Percentiles rank a stretch among this genome's conserved stretches.
phyloP scores from a whole-genome alignment of 1,140 invertebrate genomes.

The Plodia interpunctella region DNA sequence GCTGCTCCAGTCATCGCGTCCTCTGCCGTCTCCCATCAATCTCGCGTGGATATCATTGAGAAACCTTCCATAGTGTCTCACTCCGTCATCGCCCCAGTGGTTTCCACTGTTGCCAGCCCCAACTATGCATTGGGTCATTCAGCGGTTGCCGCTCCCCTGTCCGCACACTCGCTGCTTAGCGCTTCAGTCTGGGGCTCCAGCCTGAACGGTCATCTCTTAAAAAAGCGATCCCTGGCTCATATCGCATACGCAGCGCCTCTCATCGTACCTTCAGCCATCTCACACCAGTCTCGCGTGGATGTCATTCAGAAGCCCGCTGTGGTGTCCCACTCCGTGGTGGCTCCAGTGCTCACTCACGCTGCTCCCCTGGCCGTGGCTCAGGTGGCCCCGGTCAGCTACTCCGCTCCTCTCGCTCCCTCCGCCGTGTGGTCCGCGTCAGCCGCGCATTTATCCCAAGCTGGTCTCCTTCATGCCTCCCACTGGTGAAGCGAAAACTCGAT shows the following conservation, averaged over 20 bases:
- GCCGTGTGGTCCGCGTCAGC: constrained; percentile 30
- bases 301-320: constrained; percentile 39
- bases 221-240: constrained; percentile 2
- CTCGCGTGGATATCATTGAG: constrained; percentile 39
- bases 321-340: constrained; percentile 28
- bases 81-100: constrained; percentile 20
- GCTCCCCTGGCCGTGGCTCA: constrained; percentile 35
- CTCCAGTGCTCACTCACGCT: constrained; percentile 31
- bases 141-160: no score
- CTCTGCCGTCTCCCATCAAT: constrained; percentile 44
- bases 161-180: no score
- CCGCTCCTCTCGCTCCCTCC: constrained; percentile 30
- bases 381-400: constrained; percentile 19
- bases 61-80: constrained; percentile 34
- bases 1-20: constrained; percentile 16
- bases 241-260: not conserved
- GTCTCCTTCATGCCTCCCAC: constrained; percentile 22
- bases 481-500: constrained; percentile 38
- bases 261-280: constrained; percentile 33
- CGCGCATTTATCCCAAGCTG: constrained; percentile 27
- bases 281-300: constrained; percentile 45
- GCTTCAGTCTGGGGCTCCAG: not conserved
- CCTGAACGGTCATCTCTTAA: constrained; percentile 2
- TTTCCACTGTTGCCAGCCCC: constrained; percentile 6
- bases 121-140: no score